A percentile compares a stretch with the other conserved stretches of the same genome.
These are phyloP conservation scores for Philereme transversata DNA, from an alignment of 2,888 invertebrate genomes.

Conservation along the genomic window DNA sequence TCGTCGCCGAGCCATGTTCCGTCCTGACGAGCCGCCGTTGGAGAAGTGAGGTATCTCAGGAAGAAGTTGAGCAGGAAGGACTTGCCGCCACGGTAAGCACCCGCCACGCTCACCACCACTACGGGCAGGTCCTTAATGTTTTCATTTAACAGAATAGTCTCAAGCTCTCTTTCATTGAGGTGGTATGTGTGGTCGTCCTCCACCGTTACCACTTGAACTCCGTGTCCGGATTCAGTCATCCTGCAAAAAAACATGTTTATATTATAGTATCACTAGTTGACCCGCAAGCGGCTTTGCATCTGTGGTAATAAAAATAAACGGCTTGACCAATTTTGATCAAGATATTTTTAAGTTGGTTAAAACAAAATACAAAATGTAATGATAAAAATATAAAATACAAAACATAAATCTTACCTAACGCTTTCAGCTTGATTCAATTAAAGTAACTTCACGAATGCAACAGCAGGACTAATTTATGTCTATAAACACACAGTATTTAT, in stretches of 20 bases:
- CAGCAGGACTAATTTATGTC: too few species aligned
- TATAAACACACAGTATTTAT: too few species aligned
- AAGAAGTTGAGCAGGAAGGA: constrained; percentile 44
- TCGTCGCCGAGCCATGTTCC: constrained; percentile 26
- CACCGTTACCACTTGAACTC: constrained; percentile 6
- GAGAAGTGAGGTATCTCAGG: constrained; percentile 35
- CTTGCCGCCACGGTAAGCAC: constrained; percentile 42
- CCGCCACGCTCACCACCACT: constrained; percentile 42
- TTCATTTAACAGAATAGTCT: constrained; percentile 24
- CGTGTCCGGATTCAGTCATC: not conserved
- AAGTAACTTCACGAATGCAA: too few species aligned
- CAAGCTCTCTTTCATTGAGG: constrained; percentile 30
- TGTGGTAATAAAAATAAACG: too few species aligned
- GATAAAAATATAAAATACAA: too few species aligned
- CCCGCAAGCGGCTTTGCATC: too few species aligned
- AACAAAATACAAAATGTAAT: too few species aligned
- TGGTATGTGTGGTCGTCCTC: constrained; percentile 12
- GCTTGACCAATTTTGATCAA: too few species aligned
- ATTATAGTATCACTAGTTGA: too few species aligned
- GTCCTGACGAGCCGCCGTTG: constrained; percentile 43
- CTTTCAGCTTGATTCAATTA: too few species aligned
- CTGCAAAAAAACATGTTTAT: constrained; percentile 80
- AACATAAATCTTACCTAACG: too few species aligned
- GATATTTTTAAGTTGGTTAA: too few species aligned
- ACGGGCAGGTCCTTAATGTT: constrained; percentile 35